Base-by-base conservation (phyloP, 2,797 vertebrate genomes). In the Echeneis naucrates region DNA sequence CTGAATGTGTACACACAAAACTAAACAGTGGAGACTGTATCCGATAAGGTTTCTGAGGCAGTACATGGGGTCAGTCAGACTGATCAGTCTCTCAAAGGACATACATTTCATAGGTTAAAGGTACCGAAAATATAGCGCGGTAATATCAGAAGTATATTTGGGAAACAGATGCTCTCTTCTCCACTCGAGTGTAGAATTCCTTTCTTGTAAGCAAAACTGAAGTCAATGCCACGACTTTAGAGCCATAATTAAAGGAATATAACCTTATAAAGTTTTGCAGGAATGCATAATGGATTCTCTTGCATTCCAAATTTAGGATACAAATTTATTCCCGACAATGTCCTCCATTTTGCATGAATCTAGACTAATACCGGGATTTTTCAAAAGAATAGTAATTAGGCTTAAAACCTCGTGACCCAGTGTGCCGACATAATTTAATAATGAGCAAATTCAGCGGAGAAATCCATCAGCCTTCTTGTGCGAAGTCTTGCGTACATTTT, bases 371-470 rank as follows among this genome's bases (percentile, higher is more conserved):
- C 26, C 78, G 52, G 60, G 54, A 23, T 60, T 77, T 87, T 86
- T 87, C 81, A 87, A 78, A 85, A 80, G 77, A 84, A 87, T 87
- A 75, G 76, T 86, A 93, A 93, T 92, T 86, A 87, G 81, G 83
- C 55, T 16, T 52, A 58, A 79, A 72, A 87, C 78, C 72, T 87
- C 54, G 23, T 72, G 64, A 79, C 72, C 66, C 82, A 62, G 67
- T 24, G 64, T 66, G 77, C 67, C 2, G 59, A 83, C 81, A 77
- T 81, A 68, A 88, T 88, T 87, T 80, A 85, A 90, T 84, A 85
- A 89, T 66, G 76, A 69, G 42, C 56, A 21, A 73, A 88, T 86
- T 89, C 86, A 80, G 81, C 56, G 44, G 77, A 87, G 89, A 40
- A 59, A 88, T 78, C 84, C 74, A 53, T 80, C 83, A 65, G 68